Evolutionary conservation across 2,888 invertebrate species (phyloP).

Genomic region (Pogonocherus hispidulus): DNA sequence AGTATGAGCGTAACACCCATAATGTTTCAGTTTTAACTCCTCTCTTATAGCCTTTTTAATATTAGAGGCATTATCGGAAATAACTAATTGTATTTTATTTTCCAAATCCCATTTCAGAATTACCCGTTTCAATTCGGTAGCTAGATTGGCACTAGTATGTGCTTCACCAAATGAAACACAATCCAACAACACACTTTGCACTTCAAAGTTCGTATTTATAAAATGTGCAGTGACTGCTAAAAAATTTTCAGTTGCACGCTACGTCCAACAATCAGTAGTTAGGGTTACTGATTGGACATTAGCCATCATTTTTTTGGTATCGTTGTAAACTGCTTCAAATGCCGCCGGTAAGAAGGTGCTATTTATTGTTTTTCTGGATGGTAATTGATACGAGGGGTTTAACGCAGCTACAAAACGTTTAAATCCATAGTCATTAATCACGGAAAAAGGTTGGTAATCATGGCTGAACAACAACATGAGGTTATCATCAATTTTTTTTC

Average conservation of each 20-base stretch:
- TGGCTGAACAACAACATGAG: too few relatives aligned
- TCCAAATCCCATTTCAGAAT: background rate
- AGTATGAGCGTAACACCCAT: background rate
- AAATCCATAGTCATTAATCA: too few relatives aligned
- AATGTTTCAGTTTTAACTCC: background rate
- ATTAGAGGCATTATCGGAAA: background rate
- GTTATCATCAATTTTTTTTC: too few relatives aligned
- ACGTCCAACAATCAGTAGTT: background rate
- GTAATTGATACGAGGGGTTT: too few relatives aligned
- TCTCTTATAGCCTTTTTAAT: background rate
- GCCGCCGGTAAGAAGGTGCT: too few relatives aligned
- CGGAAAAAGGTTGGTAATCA: too few relatives aligned
- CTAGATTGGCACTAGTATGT: constrained; percentile 6
- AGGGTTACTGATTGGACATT: background rate
- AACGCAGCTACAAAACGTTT: too few relatives aligned
- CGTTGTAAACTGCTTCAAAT: too few relatives aligned
- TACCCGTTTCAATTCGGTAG: background rate
- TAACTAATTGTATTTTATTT: background rate
- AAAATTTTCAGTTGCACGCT: background rate
- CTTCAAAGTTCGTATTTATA: background rate
- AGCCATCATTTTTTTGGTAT: too few relatives aligned
- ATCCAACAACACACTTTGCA: background rate
- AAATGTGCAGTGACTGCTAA: constrained; percentile 7
- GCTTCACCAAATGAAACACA: constrained; percentile 1
- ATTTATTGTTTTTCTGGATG: too few relatives aligned